Base-by-base conservation (phyloP, 2,797 vertebrate genomes). In the Lepus oiostolus region DNA sequence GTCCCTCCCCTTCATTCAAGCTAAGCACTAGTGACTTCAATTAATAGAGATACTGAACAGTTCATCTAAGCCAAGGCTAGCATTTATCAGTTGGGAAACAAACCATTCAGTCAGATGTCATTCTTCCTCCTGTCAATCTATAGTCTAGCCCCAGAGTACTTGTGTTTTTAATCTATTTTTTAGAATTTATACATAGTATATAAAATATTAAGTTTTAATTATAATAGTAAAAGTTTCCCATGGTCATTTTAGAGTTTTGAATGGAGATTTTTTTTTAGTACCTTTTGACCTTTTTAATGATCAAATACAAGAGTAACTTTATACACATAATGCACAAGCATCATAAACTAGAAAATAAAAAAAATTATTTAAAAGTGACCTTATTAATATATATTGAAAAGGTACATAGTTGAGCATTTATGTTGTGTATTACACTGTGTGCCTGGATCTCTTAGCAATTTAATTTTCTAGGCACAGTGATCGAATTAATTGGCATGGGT, bases 191-290 rank as follows among this genome's bases (percentile, higher is more conserved):
- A 32, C 6, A 65, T 47, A 5, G 65, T 76, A 28, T 84, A 7
- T 72, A 88, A 93, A 89, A 92, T 54, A 72, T 47, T 50, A 83
- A 84, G 47, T 86, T 85, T 89, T 87, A 93, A 88, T 84, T 24
- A 67, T 22, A 8, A 1, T 21, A 35, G 35, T 10, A 38, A 88
- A 76, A 30, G 1, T 28, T 89, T 11, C 24, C 50, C n/a, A 84
- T 76, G 30, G 11, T 60, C 32, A 84, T 84, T 50, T 67, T 35
- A 76, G 62, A 67, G 30, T 80, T 94, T 86, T 80, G 17, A 80
- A 63, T 67, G 42, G 16, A 75, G 2, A 88, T 76, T 91, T 60
- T 88, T 88, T 14, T 12, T 62, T 70, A 32, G 47, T 28, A 87
- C 5, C 2, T 83, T 52, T 70, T 68, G 8, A 68, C 67, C 32